phyloP scores from a whole-genome alignment of 2,888 invertebrate species.

The Trachelus tabidus region DNA sequence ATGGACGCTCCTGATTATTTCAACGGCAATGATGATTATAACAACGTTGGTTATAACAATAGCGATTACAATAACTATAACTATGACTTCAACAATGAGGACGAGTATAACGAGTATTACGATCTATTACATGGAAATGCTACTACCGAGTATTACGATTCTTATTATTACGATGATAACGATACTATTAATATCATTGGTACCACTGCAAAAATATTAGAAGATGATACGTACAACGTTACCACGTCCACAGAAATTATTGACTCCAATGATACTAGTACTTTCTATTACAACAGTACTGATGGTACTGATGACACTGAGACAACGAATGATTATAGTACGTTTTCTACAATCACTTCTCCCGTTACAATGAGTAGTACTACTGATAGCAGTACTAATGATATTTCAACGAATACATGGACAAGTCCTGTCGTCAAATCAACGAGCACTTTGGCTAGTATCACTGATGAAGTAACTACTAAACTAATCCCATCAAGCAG shows the following conservation, averaged over 20 bases:
- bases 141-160: neutral
- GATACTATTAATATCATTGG: neutral
- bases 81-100: neutral
- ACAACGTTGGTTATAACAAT: slow-evolving; percentile 17
- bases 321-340: neutral
- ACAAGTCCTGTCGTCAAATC: neutral
- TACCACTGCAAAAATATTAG: neutral
- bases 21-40: neutral
- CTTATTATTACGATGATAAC: slow-evolving; percentile 18
- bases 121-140: slow-evolving; percentile 10
- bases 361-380: neutral
- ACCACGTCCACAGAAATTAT: neutral
- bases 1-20: neutral
- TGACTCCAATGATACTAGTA: neutral
- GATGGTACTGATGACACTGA: neutral
- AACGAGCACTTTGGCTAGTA: neutral
- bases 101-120: slow-evolving; percentile 16
- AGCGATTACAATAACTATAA: neutral
- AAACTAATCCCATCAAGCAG: neutral
- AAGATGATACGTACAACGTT: neutral
- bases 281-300: neutral
- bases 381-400: neutral
- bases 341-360: slow-evolving; percentile 16
- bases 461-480: neutral
- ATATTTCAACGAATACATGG: neutral